Conservation (phyloP, 2,797 vertebrate species). For the Miichthys miiuy region DNA sequence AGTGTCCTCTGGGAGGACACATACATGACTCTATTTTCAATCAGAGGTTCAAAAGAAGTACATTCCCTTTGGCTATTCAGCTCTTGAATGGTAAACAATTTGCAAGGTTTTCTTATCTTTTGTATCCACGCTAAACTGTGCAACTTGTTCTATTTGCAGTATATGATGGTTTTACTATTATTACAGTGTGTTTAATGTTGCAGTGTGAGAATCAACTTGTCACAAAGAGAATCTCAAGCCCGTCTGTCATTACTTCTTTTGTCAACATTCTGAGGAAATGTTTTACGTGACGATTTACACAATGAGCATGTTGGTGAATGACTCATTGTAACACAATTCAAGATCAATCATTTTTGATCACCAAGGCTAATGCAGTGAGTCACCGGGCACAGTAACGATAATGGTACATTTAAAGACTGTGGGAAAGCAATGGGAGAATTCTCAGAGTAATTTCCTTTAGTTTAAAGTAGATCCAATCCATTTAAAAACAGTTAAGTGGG, state of each 20-base stretch:
- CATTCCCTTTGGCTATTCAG: neutral
- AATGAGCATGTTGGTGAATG: neutral
- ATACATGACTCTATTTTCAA: neutral
- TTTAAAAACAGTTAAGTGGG: too few relatives aligned
- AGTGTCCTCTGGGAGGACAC: neutral
- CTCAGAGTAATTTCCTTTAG: neutral
- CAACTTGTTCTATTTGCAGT: neutral
- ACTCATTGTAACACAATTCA: neutral
- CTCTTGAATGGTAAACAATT: neutral
- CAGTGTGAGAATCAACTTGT: neutral
- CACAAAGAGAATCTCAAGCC: neutral
- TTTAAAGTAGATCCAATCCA: neutral
- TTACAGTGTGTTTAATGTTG: neutral
- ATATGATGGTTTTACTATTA: neutral
- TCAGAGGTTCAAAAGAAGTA: neutral
- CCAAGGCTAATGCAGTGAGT: neutral
- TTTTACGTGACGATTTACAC: conserved; percentile 2
- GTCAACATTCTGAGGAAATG: neutral
- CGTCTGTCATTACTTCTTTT: neutral
- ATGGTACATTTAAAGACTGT: neutral
- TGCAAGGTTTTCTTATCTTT: neutral
- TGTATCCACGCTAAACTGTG: neutral
- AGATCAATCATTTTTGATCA: neutral
- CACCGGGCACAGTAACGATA: neutral
- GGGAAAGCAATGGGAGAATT: neutral